Conservation (phyloP, 1,140 invertebrate species). For the Pseudomyrmex cubaensis region DNA sequence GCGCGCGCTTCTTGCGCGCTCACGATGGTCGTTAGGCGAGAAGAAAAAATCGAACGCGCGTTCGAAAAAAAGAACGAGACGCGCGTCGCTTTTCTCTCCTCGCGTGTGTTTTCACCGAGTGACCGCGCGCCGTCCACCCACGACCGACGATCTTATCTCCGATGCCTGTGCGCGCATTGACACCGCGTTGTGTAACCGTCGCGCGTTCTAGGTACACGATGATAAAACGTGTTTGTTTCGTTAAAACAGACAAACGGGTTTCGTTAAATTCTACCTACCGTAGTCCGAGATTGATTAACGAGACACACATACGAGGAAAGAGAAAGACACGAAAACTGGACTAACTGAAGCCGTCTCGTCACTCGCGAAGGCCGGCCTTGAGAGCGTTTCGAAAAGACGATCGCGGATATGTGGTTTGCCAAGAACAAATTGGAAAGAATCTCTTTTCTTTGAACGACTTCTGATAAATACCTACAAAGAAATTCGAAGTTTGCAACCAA, state of each 20-base stretch:
- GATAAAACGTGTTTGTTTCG: neutral
- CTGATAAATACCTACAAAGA: conserved; percentile 13
- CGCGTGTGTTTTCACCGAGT: conserved; percentile 42
- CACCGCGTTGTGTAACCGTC: conserved; percentile 39
- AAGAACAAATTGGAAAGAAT: conserved; percentile 44
- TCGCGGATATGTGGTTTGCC: conserved; percentile 30
- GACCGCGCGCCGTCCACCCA: conserved; percentile 66
- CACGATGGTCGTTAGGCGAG: neutral
- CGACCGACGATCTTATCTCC: conserved; percentile 75
- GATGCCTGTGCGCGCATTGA: conserved; percentile 60
- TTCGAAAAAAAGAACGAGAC: conserved; percentile 43
- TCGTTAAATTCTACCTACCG: neutral
- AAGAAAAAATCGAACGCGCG: neutral
- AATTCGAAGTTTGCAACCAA: conserved; percentile 22
- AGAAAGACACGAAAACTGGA: conserved; percentile 34
- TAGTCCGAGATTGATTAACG: conserved; percentile 41
- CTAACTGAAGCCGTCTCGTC: conserved; percentile 42
- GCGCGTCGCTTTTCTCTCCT: conserved; percentile 49
- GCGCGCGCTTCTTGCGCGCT: neutral
- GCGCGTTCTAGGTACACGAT: too few species aligned
- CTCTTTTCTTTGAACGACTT: conserved; percentile 28
- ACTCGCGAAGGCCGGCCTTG: conserved; percentile 38
- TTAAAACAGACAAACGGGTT: neutral
- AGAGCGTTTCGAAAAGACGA: conserved; percentile 45
- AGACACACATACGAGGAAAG: neutral